Base-by-base conservation (phyloP, 2,113 vertebrate genomes). In the Mesitornis unicolor region DNA sequence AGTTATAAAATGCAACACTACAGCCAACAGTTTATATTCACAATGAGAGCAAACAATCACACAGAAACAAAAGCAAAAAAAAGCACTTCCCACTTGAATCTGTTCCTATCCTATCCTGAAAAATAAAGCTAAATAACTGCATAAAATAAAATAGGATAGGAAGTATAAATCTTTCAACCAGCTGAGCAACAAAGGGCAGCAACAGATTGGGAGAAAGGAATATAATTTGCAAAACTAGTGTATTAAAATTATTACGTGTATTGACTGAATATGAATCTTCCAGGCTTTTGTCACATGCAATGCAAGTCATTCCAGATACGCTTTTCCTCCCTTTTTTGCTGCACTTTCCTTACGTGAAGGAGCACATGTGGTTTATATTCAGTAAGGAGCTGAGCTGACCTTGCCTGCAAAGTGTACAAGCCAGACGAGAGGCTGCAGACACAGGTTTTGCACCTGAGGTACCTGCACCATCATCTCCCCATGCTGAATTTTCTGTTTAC, bases 371-470 rank as follows among this genome's bases (percentile, higher is more conserved):
- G 8, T 43, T 38, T 19, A 48, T 3, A 4, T n/a, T 31, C 19
- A 3, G 20, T 29, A 28, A 40, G 40, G 9, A 36, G 16, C 5
- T 73, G 43, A 74, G 31, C 11, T 70, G 36, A 57, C 21, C 31
- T 73, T 63, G 26, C 15, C 15, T 7, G 1, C 1, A 1, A 38
- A 51, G 22, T 40, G n/a, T 1, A 1, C 1, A 0, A 25, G 29
- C 3, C 19, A 45, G 11, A 80, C 21, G 5, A 60, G 22, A 42
- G 31, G 19, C 7, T 67, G 29, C 11, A 40, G 12, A 43, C 0
- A 0, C 3, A 11, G 6, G 13, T 20, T 78, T 56, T 67, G 9
- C 10, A 19, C 16, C 13, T 33, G 38, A 54, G 42, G 8, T 54
- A 48, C 24, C 15, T 43, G 43, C 18, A 75, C 12, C 47, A 31